These are phyloP conservation scores for Alaudala cheleensis DNA, from an alignment of 2,113 vertebrate genomes.

Conservation along the genomic window DNA sequence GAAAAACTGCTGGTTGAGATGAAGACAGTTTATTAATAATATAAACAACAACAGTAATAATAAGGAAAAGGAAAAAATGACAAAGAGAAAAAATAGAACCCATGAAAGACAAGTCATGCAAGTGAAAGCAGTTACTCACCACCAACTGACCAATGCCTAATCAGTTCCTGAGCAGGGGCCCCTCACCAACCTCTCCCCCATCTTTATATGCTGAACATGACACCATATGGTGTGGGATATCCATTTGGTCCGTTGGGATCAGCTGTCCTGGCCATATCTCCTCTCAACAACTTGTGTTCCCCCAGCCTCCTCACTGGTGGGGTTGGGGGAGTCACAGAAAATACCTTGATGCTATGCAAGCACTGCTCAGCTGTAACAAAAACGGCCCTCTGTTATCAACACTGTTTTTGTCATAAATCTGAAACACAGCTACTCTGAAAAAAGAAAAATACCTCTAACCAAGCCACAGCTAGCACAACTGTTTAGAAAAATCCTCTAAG, in stretches of 20 bases:
- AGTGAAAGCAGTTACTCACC: not conserved
- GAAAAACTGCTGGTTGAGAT: not conserved
- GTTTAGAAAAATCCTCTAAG: not conserved
- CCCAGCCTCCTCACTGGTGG: not conserved
- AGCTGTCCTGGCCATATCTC: fast-evolving
- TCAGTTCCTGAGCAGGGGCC: not conserved
- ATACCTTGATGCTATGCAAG: not conserved
- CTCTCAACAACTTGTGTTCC: not conserved
- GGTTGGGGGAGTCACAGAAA: not conserved
- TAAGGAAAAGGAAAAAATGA: not conserved
- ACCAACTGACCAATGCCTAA: too few species aligned
- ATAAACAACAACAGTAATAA: not conserved
- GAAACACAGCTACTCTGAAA: not conserved
- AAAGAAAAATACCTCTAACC: not conserved
- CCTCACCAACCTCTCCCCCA: not conserved
- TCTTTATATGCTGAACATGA: not conserved
- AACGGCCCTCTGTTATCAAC: not conserved
- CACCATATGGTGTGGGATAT: not conserved
- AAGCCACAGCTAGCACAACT: not conserved
- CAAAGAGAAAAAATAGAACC: not conserved
- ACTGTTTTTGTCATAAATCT: not conserved
- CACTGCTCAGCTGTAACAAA: not conserved
- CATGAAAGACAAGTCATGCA: not conserved
- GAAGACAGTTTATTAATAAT: not conserved
- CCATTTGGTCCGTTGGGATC: not conserved